Percentiles rank a stretch among this genome's conserved stretches.
Conservation (phyloP, 2,888 invertebrate species). For the Phytoseiulus persimilis region DNA sequence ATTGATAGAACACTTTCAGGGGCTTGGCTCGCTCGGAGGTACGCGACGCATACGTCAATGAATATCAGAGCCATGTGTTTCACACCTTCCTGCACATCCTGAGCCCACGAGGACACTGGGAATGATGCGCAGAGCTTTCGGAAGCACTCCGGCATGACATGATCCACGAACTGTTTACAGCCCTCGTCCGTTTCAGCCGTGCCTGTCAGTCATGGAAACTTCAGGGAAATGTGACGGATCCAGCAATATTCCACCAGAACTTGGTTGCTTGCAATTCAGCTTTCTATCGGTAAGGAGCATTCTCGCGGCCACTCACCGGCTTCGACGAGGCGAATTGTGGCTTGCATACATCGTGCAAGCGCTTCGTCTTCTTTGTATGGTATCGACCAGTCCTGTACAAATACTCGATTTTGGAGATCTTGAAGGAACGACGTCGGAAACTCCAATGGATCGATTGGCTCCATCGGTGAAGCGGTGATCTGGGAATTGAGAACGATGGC, state of each 20-base stretch:
- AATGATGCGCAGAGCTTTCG: constrained; percentile 49
- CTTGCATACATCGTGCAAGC: constrained; percentile 53
- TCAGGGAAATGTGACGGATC: constrained; percentile 35
- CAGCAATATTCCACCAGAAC: too few relatives aligned
- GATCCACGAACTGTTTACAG: constrained; percentile 52
- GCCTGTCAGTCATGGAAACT: constrained; percentile 47
- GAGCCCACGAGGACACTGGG: constrained; percentile 49
- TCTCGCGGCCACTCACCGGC: constrained; percentile 48
- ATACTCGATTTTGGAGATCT: constrained; percentile 53
- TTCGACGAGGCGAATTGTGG: constrained; percentile 51
- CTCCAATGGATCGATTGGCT: constrained; percentile 44
- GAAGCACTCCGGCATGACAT: constrained; percentile 53
- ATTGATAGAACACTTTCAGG: constrained; percentile 29
- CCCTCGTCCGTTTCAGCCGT: constrained; percentile 51
- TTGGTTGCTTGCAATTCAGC: too few relatives aligned
- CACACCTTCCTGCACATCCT: constrained; percentile 54
- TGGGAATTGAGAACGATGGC: not conserved
- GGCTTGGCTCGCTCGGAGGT: not conserved
- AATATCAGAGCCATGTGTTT: constrained; percentile 53
- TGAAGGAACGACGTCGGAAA: constrained; percentile 54
- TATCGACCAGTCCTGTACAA: constrained; percentile 54
- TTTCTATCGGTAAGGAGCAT: too few relatives aligned
- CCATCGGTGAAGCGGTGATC: constrained; percentile 25
- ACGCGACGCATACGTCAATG: constrained; percentile 47
- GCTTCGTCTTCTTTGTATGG: constrained; percentile 54